Evolutionary conservation across 1,140 invertebrate genomes (phyloP).

Genomic region (Drosophila miranda): DNA sequence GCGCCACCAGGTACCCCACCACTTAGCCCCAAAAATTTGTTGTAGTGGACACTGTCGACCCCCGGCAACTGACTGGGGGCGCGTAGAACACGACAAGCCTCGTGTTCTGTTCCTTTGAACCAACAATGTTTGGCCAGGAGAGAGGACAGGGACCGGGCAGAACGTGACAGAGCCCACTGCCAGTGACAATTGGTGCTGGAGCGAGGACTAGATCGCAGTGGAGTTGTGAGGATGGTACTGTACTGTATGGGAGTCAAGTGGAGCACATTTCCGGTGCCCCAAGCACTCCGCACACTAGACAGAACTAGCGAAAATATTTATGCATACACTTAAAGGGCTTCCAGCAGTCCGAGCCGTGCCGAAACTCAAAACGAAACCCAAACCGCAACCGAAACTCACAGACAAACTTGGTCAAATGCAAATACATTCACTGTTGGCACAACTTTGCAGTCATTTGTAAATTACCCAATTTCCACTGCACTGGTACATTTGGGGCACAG

Average conservation of each 20-base stretch:
- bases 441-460: constrained; percentile 30
- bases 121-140: neutral
- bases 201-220: constrained; percentile 28
- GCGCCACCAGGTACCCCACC: constrained; percentile 23
- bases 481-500: neutral
- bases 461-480: constrained; percentile 7
- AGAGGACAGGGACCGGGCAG: neutral
- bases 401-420: constrained; percentile 35
- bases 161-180: constrained; percentile 37
- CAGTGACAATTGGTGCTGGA: constrained; percentile 51
- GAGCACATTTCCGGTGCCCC: constrained; percentile 51
- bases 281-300: constrained; percentile 8
- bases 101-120: constrained; percentile 17
- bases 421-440: constrained; percentile 30
- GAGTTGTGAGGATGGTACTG: neutral
- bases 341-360: constrained; percentile 6
- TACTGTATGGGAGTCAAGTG: constrained; percentile 13
- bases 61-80: constrained; percentile 15
- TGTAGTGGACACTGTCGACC: constrained; percentile 45
- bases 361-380: constrained; percentile 14
- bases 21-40: constrained; percentile 38
- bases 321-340: constrained; percentile 41
- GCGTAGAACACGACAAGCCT: constrained; percentile 41
- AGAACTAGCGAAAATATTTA: constrained; percentile 57
- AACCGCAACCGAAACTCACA: constrained; percentile 23